A percentile compares a stretch with the other conserved stretches of the same genome.
These are phyloP conservation scores for Halcyon chelicuti DNA, from an alignment of 2,797 vertebrate species.

Conservation along the genomic window DNA sequence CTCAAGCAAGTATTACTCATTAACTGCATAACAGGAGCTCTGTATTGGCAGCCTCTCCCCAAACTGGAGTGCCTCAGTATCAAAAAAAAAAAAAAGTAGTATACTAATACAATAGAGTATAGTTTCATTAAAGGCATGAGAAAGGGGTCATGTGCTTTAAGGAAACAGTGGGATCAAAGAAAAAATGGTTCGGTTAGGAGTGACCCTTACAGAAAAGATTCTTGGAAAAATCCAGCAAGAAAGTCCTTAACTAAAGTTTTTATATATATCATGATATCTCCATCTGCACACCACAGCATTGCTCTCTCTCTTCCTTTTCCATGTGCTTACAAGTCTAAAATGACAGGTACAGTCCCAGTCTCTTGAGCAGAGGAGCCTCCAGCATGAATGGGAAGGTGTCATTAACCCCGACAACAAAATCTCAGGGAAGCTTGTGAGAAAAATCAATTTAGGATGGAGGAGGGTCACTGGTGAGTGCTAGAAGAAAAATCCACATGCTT, in stretches of 20 bases:
- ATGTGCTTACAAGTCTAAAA: background rate
- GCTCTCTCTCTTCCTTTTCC: background rate
- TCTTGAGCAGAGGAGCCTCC: background rate
- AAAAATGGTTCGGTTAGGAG: background rate
- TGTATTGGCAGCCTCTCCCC: background rate
- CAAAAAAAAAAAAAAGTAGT: background rate
- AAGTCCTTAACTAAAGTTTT: background rate
- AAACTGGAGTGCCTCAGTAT: background rate
- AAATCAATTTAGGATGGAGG: background rate
- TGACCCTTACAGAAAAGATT: background rate
- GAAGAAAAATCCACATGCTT: background rate
- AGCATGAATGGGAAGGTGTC: background rate
- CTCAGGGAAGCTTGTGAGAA: fast-evolving
- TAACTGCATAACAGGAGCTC: background rate
- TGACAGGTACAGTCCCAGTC: background rate
- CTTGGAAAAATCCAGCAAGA: background rate
- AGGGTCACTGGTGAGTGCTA: background rate
- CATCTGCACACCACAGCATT: fast-evolving
- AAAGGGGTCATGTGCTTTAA: background rate
- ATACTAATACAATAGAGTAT: background rate
- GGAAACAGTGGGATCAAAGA: background rate
- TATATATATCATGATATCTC: background rate
- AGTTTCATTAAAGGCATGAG: background rate
- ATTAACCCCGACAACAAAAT: background rate
- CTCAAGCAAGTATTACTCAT: background rate